These are phyloP conservation scores for Rhodeus uyekii DNA, from an alignment of 2,797 vertebrate species.

Conservation along the genomic window DNA sequence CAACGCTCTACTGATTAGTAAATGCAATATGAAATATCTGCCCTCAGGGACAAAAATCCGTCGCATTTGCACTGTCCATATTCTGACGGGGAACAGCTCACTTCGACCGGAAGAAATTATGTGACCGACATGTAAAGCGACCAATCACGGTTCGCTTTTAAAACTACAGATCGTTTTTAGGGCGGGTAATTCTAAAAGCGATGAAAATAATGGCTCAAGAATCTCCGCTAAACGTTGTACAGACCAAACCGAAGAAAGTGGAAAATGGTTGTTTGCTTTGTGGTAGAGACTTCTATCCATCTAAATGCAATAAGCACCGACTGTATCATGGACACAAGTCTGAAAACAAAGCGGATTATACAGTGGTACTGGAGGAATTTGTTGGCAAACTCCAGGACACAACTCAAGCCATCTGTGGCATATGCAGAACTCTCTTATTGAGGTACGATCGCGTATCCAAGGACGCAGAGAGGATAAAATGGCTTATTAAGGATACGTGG, in stretches of 20 bases:
- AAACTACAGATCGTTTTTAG: background rate
- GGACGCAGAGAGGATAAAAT: slow-evolving; percentile 8
- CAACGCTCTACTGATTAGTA: no score
- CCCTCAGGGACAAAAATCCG: background rate
- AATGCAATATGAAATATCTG: no score
- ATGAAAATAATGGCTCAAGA: slow-evolving; percentile 18
- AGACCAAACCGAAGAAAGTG: background rate
- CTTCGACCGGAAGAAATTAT: slow-evolving; percentile 9
- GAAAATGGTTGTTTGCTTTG: slow-evolving; percentile 26
- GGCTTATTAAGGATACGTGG: slow-evolving; percentile 22
- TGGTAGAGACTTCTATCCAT: slow-evolving; percentile 11
- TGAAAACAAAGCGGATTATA: slow-evolving; percentile 21
- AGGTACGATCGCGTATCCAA: slow-evolving; percentile 35
- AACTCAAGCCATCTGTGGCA: slow-evolving; percentile 11
- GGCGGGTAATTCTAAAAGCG: slow-evolving; percentile 28
- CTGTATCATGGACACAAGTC: slow-evolving; percentile 26
- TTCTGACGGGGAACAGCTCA: background rate
- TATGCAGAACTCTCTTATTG: slow-evolving; percentile 18
- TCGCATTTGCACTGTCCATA: background rate
- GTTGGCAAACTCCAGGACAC: slow-evolving; percentile 32
- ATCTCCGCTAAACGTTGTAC: background rate
- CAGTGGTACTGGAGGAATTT: slow-evolving; percentile 28
- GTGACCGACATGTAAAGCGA: background rate
- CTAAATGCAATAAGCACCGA: slow-evolving; percentile 26
- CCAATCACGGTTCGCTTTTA: slow-evolving; percentile 4